A percentile compares a stretch with the other conserved stretches of the same genome.
phyloP scores from a whole-genome alignment of 2,113 vertebrate genomes.

The Rhombomys opimus region DNA sequence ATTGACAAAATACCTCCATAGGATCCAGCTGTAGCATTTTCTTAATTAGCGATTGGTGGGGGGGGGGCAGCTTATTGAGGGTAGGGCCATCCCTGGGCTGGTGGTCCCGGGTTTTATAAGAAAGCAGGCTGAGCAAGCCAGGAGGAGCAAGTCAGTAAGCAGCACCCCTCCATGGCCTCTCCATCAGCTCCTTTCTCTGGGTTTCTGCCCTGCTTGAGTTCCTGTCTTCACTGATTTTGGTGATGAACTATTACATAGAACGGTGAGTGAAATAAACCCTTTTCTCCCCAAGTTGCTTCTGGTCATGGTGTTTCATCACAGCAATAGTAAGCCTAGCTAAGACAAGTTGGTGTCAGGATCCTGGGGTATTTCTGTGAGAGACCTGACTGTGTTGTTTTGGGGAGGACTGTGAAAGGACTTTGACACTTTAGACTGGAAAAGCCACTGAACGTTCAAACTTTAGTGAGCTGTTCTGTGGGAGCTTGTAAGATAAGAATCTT shows the following conservation, averaged over 20 bases:
- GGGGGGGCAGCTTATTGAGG: background rate
- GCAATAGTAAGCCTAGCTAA: background rate
- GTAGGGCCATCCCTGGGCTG: background rate
- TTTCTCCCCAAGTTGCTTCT: background rate
- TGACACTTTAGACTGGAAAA: too few species aligned
- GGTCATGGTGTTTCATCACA: background rate
- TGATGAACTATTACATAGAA: background rate
- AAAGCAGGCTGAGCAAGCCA: background rate
- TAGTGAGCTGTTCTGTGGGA: too few species aligned
- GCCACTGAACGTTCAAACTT: too few species aligned
- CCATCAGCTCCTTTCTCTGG: background rate
- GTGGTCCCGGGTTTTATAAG: background rate
- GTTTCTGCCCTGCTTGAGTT: background rate
- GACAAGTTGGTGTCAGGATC: background rate
- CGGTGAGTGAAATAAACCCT: background rate
- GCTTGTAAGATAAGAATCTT: too few species aligned
- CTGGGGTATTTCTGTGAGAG: too few species aligned
- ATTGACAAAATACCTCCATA: background rate
- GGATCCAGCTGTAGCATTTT: background rate
- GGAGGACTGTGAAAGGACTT: too few species aligned
- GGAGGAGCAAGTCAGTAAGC: background rate
- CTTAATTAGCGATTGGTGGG: background rate
- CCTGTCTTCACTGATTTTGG: background rate
- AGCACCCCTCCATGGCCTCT: background rate
- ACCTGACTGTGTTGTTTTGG: too few species aligned